A percentile compares a stretch with the other conserved stretches of the same genome.
phyloP scores from a whole-genome alignment of 1,140 invertebrate genomes.

The Sesamia nonagrioides region DNA sequence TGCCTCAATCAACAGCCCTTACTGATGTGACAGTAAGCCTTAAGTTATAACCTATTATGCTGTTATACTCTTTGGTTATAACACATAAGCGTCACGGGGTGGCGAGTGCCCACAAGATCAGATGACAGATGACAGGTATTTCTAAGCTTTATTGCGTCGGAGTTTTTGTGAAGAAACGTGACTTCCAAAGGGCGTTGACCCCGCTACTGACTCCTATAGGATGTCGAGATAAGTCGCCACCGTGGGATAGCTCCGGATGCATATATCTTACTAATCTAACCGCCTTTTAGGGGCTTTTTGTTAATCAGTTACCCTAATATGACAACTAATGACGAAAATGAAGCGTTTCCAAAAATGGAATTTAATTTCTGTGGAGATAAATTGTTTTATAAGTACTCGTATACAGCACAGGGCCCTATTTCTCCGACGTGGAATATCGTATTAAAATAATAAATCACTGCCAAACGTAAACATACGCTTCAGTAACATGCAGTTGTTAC shows the following conservation, averaged over 20 bases:
- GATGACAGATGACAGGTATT: conserved; percentile 80
- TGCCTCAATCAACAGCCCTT: conserved; percentile 73
- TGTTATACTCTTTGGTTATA: no score
- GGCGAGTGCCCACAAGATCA: conserved; percentile 62
- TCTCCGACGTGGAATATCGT: background rate
- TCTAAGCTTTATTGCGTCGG: conserved; percentile 73
- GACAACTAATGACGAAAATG: conserved; percentile 26
- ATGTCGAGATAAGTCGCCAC: conserved; percentile 67
- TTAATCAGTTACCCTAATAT: conserved; percentile 62
- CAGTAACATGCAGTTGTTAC: conserved; percentile 60
- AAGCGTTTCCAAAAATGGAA: conserved; percentile 16
- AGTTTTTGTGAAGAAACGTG: conserved; percentile 73
- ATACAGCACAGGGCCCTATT: background rate
- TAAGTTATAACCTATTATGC: no score
- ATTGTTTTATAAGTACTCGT: no score
- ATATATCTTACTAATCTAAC: conserved; percentile 60
- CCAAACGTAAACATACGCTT: conserved; percentile 64
- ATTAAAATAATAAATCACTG: conserved; percentile 68
- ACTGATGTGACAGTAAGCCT: conserved; percentile 76
- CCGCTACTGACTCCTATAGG: conserved; percentile 73
- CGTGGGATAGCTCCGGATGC: conserved; percentile 72
- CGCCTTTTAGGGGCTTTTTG: conserved; percentile 64
- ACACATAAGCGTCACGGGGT: conserved; percentile 69
- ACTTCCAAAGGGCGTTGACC: conserved; percentile 74
- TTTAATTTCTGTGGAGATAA: conserved; percentile 22